phyloP scores from a whole-genome alignment of 2,888 invertebrate species.

The Drosophila acutilabella region DNA sequence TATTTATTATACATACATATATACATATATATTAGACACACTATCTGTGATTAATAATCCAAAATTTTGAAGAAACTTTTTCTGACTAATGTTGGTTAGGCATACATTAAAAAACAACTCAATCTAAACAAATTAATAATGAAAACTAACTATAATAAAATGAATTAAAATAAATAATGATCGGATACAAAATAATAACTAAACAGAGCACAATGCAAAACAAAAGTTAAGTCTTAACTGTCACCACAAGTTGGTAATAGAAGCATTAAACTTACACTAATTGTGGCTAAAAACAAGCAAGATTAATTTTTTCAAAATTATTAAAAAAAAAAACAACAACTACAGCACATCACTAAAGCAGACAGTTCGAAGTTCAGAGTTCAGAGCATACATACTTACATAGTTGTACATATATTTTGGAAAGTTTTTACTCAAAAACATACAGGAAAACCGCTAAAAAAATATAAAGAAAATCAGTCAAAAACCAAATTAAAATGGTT shows the following conservation, averaged over 20 bases:
- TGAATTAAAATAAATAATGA: conserved; percentile 66
- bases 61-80: conserved; percentile 86
- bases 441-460: conserved; percentile 41
- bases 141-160: conserved; percentile 55
- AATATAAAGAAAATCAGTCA: conserved; percentile 22
- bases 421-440: conserved; percentile 75
- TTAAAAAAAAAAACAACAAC: conserved; percentile 42
- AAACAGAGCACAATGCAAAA: conserved; percentile 48
- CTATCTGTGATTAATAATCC: conserved; percentile 86
- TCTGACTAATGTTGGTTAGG: conserved; percentile 82
- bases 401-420: conserved; percentile 78
- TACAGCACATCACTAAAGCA: conserved; percentile 60
- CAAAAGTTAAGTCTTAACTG: conserved; percentile 50
- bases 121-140: conserved; percentile 56
- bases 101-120: conserved; percentile 62
- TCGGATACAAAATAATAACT: conserved; percentile 65
- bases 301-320: conserved; percentile 12
- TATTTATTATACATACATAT: conserved; percentile 78
- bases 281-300: conserved; percentile 14
- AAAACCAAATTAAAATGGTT: conserved; percentile 26
- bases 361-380: conserved; percentile 27
- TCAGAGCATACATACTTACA: conserved; percentile 34
- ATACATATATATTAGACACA: conserved; percentile 84
- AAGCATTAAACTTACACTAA: conserved; percentile 6
- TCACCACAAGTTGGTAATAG: conserved; percentile 27